phyloP scores from a whole-genome alignment of 2,888 invertebrate species.

The Bellardia pandia region DNA sequence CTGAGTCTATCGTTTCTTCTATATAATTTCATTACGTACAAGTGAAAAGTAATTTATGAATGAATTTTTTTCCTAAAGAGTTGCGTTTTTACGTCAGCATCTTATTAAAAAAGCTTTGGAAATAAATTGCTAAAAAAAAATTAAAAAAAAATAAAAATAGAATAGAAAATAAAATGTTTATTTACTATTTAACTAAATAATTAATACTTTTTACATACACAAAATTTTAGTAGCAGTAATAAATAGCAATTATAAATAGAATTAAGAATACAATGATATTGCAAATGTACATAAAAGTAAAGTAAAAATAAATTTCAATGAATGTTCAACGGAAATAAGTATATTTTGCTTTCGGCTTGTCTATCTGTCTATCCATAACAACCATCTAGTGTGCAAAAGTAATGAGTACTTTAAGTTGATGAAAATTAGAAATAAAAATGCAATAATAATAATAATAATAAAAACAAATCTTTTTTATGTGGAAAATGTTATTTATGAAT shows the following conservation, averaged over 20 bases:
- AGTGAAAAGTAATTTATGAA: constrained; percentile 46
- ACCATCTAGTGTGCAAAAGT: background rate
- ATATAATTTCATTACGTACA: background rate
- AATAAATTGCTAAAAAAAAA: constrained; percentile 7
- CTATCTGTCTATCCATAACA: background rate
- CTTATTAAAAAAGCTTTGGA: background rate
- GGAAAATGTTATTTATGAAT: background rate
- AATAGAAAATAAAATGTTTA: constrained; percentile 29
- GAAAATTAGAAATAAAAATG: background rate
- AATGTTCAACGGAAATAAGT: constrained; percentile 43
- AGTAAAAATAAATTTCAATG: constrained; percentile 13
- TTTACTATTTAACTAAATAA: constrained; percentile 40
- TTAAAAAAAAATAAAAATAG: background rate
- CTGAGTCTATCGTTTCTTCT: background rate
- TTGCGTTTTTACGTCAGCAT: constrained; percentile 48
- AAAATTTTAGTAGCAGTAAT: background rate
- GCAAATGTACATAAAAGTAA: background rate
- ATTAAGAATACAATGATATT: background rate
- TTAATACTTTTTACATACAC: constrained; percentile 18
- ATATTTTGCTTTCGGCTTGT: background rate
- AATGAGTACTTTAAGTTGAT: background rate
- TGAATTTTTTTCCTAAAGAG: constrained; percentile 41
- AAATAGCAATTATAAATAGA: background rate
- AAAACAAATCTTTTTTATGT: constrained; percentile 13
- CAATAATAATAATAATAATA: background rate